Conservation (phyloP, 2,113 vertebrate species). For the Hemiscyllium ocellatum region DNA sequence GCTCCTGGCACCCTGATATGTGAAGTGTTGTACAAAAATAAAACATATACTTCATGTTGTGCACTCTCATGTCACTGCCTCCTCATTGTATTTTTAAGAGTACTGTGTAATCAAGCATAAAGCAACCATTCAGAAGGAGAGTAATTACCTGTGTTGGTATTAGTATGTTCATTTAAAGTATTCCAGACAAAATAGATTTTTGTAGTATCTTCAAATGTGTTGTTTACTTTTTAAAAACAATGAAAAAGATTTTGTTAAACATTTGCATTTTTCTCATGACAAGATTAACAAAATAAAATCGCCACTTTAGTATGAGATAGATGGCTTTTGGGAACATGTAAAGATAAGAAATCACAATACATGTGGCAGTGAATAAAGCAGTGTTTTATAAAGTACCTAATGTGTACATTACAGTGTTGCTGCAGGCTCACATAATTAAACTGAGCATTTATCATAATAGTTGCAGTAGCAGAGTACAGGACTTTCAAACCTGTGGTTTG, state of each 20-base stretch:
- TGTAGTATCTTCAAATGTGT: not conserved
- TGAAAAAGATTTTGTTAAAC: not conserved
- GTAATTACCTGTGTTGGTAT: not conserved
- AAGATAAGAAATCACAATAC: not conserved
- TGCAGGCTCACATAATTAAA: not conserved
- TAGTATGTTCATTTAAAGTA: not conserved
- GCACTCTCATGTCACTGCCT: not conserved
- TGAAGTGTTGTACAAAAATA: not conserved
- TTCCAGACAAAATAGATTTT: not conserved
- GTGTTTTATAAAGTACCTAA: not conserved
- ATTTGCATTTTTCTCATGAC: not conserved
- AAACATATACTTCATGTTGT: not conserved
- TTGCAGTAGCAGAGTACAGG: not conserved
- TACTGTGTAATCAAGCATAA: not conserved
- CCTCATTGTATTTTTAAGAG: not conserved
- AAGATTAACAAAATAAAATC: not conserved
- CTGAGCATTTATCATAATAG: not conserved
- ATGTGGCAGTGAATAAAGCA: not conserved
- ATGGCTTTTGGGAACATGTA: not conserved
- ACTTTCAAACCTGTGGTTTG: not conserved
- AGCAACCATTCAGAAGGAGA: not conserved
- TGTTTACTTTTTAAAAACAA: not conserved
- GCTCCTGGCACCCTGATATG: no score
- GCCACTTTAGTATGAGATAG: not conserved
- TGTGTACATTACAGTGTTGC: constrained; percentile 11